Base-by-base conservation (phyloP, 1,140 invertebrate species). In the Lutraria rhynchaena region DNA sequence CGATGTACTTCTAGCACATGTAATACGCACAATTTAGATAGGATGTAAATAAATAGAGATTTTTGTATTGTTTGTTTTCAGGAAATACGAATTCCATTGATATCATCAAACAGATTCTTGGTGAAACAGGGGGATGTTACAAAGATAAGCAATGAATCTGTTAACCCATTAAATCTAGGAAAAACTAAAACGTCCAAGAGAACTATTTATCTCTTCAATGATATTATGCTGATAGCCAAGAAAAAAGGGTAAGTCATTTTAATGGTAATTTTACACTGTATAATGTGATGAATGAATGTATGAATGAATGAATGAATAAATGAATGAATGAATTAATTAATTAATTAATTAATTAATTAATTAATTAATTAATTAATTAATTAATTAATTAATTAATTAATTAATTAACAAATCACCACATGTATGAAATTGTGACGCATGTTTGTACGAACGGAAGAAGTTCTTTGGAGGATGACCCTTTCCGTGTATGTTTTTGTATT, bases 181-280 rank as follows among this genome's bases (percentile, higher is more conserved):
- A 89, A 87, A 44, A 73, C 80, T 7, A 84, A 87, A 46, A 65
- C 85, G 22, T 85, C 58, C 29, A 90, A 91, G 81, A 86, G 98
- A 1, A 94, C 96, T 87, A 93, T 98, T 35, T 97, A 98, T 90
- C 94, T 99, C 13, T 98, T 99, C 91, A 98, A 96, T 80, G 98
- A 99, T 93, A 93, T 98, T 58, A 94, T 99, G 78, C 93, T 99
- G 84, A 94, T 99, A 82, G 95, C 97, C 51, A 98, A 98, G 94
- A 95, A 96, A 86, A 94, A 94, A 90, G 88, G 93, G 94, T 94
- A 89, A 86, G 46, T 22, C 9, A 31, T 29, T 53, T 3, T 57
- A 3, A 57, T 27, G 9, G n/a, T 41, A 41, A 15, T 41, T 7
- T 7, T 41, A 5, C 15, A 15, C 15, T 41, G 15, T 41, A 41